Conservation (phyloP, 2,888 invertebrate genomes). For the Drepanosiphum platanoidis region DNA sequence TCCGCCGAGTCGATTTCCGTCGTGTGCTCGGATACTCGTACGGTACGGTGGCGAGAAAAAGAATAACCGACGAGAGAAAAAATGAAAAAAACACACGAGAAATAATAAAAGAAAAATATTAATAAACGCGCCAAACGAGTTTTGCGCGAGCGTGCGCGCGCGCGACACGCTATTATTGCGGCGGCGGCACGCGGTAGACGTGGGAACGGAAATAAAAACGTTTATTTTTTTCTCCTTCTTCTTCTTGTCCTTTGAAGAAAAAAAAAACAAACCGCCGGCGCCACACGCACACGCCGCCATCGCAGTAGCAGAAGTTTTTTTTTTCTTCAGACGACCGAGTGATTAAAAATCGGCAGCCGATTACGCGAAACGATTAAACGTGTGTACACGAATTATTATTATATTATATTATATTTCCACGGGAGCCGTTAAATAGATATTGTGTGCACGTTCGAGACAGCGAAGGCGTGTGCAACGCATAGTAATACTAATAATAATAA, state of each 20-base stretch:
- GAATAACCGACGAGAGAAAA: background rate
- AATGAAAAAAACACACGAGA: background rate
- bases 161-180: background rate
- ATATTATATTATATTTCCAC: too few relatives aligned
- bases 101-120: background rate
- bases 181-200: background rate
- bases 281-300: background rate
- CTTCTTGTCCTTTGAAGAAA: too few relatives aligned
- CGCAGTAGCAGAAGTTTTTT: too few relatives aligned
- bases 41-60: background rate
- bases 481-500: background rate
- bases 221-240: background rate
- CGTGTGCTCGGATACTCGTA: background rate
- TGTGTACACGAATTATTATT: too few relatives aligned
- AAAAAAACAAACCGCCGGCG: background rate
- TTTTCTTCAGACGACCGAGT: too few relatives aligned
- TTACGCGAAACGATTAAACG: too few relatives aligned
- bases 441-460: too few relatives aligned
- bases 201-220: background rate
- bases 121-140: constrained; percentile 8
- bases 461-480: background rate
- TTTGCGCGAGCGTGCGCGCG: too few relatives aligned
- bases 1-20: constrained; percentile 11
- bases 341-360: too few relatives aligned
- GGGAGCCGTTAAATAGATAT: too few relatives aligned